A percentile compares a stretch with the other conserved stretches of the same genome.
Evolutionary conservation across 2,888 invertebrate genomes (phyloP).

Genomic region (Trichopria drosophilae): DNA sequence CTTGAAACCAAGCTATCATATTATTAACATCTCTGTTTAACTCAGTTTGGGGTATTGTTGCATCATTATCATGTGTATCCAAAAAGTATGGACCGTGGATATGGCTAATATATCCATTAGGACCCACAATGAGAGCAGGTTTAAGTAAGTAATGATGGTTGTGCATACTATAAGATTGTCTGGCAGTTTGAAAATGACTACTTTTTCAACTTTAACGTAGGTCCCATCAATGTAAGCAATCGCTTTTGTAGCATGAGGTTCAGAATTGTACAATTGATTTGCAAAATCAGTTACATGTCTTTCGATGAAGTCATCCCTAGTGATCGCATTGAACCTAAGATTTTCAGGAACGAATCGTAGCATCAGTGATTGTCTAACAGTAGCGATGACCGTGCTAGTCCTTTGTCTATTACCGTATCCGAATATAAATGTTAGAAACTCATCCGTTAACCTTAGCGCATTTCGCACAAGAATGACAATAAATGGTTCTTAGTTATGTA

Average conservation of each 20-base stretch:
- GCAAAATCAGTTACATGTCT: too few relatives aligned
- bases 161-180: not conserved
- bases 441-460: slow-evolving; percentile 6
- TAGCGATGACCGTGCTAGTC: too few relatives aligned
- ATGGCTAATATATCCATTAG: slow-evolving; percentile 12
- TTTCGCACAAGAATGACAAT: too few relatives aligned
- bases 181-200: slow-evolving; percentile 1
- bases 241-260: not conserved
- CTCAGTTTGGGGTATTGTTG: slow-evolving; percentile 1
- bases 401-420: slow-evolving; percentile 6
- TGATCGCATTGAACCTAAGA: slow-evolving; percentile 4
- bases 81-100: slow-evolving; percentile 17
- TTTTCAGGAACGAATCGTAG: slow-evolving; percentile 14
- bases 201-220: slow-evolving; percentile 1
- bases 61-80: slow-evolving; percentile 18
- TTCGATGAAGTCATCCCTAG: slow-evolving; percentile 3
- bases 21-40: slow-evolving; percentile 2
- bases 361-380: slow-evolving; percentile 12
- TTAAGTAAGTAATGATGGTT: slow-evolving; percentile 2
- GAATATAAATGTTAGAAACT: slow-evolving; percentile 15
- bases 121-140: slow-evolving; percentile 10
- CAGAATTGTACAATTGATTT: not conserved
- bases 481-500: not conserved
- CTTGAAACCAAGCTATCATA: slow-evolving; percentile 2
- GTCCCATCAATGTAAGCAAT: slow-evolving; percentile 10